Conservation (phyloP, 2,888 invertebrate species). For the Erpobdella octoculata region DNA sequence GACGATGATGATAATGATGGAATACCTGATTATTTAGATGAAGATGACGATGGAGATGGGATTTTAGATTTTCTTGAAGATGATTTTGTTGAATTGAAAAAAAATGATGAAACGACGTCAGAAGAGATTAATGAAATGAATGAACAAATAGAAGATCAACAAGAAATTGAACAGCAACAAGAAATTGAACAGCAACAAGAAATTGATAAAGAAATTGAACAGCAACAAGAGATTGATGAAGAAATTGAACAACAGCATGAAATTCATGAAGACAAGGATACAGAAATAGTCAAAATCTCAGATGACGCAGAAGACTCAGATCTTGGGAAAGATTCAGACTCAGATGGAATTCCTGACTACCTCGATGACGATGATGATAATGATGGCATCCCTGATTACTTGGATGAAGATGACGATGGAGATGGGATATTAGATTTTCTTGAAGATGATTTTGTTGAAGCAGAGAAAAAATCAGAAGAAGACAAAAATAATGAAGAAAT, state of each 20-base stretch:
- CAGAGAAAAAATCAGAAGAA: slow-evolving; percentile 15
- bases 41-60: slow-evolving; percentile 35
- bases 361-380: slow-evolving; percentile 39
- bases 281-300: not conserved
- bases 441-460: slow-evolving; percentile 37
- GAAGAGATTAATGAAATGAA: too few relatives aligned
- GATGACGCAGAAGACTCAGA: slow-evolving; percentile 4
- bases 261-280: slow-evolving; percentile 20
- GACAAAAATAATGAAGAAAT: slow-evolving; percentile 30
- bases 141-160: slow-evolving; percentile 13
- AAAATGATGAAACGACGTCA: slow-evolving; percentile 29
- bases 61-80: slow-evolving; percentile 37
- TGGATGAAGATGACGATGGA: slow-evolving; percentile 30
- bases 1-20: slow-evolving; percentile 35
- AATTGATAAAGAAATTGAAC: too few relatives aligned
- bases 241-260: too few relatives aligned
- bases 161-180: too few relatives aligned
- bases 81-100: slow-evolving; percentile 25
- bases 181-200: too few relatives aligned
- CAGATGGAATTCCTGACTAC: slow-evolving; percentile 36
- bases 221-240: too few relatives aligned
- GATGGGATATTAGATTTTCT: slow-evolving; percentile 36
- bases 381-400: slow-evolving; percentile 34
- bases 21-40: slow-evolving; percentile 40
- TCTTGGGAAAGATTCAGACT: slow-evolving; percentile 30